Evolutionary conservation across 2,888 invertebrate species (phyloP).

Genomic region (Cataglyphis cursor): DNA sequence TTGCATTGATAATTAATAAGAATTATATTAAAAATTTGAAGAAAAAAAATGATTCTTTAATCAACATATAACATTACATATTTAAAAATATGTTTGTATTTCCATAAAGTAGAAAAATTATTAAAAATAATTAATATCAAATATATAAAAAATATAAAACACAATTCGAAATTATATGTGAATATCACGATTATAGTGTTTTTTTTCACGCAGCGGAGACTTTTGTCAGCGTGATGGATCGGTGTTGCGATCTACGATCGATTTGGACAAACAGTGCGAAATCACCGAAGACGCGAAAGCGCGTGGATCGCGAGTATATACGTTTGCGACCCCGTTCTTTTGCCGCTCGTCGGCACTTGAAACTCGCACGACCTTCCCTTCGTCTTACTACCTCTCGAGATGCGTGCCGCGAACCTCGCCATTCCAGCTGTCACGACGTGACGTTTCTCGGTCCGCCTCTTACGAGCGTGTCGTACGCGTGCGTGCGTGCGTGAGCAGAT

Average conservation of each 20-base stretch:
- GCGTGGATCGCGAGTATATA: conserved; percentile 35
- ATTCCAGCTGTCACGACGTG: conserved; percentile 57
- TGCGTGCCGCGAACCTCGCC: conserved; percentile 43
- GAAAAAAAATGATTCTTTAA: neutral
- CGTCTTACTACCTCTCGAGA: conserved; percentile 51
- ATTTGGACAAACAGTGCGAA: conserved; percentile 9
- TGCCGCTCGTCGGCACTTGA: conserved; percentile 62
- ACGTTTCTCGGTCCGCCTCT: conserved; percentile 44
- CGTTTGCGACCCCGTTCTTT: conserved; percentile 50
- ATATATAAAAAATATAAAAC: neutral
- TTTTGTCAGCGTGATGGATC: conserved; percentile 37
- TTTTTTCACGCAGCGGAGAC: neutral
- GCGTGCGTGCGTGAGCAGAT: conserved; percentile 42
- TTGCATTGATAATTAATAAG: neutral
- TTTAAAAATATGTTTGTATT: neutral
- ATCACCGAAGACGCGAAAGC: conserved; percentile 53
- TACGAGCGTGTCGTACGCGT: conserved; percentile 25
- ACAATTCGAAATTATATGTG: neutral
- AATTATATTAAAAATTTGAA: neutral
- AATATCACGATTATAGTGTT: neutral
- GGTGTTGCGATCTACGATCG: conserved; percentile 30
- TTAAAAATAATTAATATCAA: neutral
- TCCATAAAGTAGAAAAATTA: neutral
- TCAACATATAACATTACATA: neutral
- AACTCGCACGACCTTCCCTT: conserved; percentile 70